Conservation (phyloP, 2,888 invertebrate species). For the Escarpia spicata region DNA sequence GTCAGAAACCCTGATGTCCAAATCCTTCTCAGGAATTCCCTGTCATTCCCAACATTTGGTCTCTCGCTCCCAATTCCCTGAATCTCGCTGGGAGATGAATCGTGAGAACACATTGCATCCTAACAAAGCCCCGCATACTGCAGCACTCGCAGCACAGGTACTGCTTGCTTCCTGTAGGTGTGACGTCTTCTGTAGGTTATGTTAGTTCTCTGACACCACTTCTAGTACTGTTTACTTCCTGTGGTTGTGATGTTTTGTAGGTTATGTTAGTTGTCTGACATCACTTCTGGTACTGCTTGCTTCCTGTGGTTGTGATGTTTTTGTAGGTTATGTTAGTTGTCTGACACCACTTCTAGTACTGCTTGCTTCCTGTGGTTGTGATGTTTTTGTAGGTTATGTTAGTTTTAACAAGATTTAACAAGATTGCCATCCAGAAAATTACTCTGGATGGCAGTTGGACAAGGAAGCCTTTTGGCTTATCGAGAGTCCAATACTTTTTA, state of each 20-base stretch:
- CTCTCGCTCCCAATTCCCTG: not conserved
- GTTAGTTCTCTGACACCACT: not conserved
- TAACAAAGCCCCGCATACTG: not conserved
- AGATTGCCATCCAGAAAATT: too few species aligned
- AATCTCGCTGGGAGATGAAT: not conserved
- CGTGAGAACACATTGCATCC: not conserved
- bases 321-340: not conserved
- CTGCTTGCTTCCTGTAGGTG: not conserved
- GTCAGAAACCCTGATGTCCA: not conserved
- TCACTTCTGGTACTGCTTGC: not conserved
- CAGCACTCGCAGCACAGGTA: not conserved
- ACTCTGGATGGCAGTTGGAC: too few species aligned
- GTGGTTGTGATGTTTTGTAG: not conserved
- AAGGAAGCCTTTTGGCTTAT: too few species aligned
- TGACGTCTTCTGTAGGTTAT: not conserved
- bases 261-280: not conserved
- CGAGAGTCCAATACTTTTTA: too few species aligned
- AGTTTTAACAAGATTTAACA: too few species aligned
- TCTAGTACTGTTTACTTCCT: not conserved
- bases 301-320: not conserved
- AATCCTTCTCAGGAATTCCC: not conserved
- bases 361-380: too few species aligned
- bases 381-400: too few species aligned
- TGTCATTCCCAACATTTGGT: not conserved
- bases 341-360: not conserved